phyloP scores from a whole-genome alignment of 2,888 invertebrate genomes.

The Dexiosoma caninum region DNA sequence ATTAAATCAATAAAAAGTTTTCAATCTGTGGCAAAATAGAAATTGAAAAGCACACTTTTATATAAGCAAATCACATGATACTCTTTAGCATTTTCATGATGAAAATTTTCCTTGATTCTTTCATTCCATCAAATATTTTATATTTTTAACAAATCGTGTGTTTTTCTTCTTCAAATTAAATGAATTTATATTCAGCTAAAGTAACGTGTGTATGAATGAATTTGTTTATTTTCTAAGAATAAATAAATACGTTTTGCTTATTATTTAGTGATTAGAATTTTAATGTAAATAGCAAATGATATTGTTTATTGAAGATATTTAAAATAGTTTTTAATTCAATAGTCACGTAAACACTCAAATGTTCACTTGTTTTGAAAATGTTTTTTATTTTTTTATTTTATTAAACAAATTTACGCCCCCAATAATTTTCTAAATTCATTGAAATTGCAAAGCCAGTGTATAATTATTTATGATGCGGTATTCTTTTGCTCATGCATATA shows the following conservation, averaged over 20 bases:
- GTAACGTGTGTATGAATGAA: background rate
- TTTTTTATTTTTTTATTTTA: no score
- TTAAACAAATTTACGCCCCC: no score
- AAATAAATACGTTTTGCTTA: background rate
- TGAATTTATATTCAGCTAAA: background rate
- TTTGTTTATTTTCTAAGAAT: background rate
- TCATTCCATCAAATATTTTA: background rate
- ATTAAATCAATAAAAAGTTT: no score
- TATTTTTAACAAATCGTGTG: background rate
- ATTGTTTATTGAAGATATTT: background rate
- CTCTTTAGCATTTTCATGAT: no score
- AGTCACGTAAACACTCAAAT: background rate
- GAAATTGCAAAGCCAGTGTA: no score
- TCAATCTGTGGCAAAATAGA: no score
- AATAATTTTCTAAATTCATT: no score
- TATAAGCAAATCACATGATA: background rate
- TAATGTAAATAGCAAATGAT: background rate
- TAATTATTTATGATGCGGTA: no score
- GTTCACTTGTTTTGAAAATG: background rate
- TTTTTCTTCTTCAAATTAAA: background rate
- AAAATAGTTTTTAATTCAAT: background rate
- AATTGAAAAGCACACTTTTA: background rate
- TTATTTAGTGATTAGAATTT: background rate
- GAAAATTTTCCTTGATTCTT: background rate
- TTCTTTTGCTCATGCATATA: no score